These are phyloP conservation scores for Xenentodon cancila DNA, from an alignment of 2,797 vertebrate species.

Conservation along the genomic window DNA sequence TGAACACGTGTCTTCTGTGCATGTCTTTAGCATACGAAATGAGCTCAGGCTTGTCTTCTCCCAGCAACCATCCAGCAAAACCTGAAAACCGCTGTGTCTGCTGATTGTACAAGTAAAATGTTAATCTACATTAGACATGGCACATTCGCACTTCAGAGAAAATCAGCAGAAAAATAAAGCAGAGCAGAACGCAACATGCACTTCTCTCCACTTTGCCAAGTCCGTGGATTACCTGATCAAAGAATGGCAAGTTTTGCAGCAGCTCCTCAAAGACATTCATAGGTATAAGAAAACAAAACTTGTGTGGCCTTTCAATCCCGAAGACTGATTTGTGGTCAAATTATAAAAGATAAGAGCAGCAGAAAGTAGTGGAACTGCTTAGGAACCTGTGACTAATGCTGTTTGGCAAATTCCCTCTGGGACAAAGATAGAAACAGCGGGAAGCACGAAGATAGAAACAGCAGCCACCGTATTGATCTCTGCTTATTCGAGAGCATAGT, in stretches of 20 bases:
- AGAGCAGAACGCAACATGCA: conserved; percentile 52
- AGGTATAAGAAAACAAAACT: conserved; percentile 72
- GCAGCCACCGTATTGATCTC: conserved; percentile 48
- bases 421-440: conserved; percentile 67
- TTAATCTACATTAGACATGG: conserved; percentile 80
- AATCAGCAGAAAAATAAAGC: conserved; percentile 76
- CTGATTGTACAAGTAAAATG: conserved; percentile 75
- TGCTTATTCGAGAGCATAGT: conserved; percentile 19
- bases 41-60: conserved; percentile 32
- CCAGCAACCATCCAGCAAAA: conserved; percentile 44
- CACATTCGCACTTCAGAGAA: conserved; percentile 71
- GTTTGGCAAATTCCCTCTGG: conserved; percentile 65
- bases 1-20: conserved; percentile 47
- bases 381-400: conserved; percentile 70
- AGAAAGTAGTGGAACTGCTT: conserved; percentile 42
- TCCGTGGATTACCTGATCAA: conserved; percentile 79
- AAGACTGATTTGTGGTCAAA: conserved; percentile 55
- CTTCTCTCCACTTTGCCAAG: conserved; percentile 64
- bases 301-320: conserved; percentile 57
- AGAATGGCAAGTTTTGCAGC: conserved; percentile 67
- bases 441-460: conserved; percentile 17
- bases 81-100: conserved; percentile 70
- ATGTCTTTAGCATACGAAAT: conserved; percentile 68
- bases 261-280: conserved; percentile 72
- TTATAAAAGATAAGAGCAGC: conserved; percentile 55